phyloP scores from a whole-genome alignment of 1,140 invertebrate species.

The Theocolax elegans region DNA sequence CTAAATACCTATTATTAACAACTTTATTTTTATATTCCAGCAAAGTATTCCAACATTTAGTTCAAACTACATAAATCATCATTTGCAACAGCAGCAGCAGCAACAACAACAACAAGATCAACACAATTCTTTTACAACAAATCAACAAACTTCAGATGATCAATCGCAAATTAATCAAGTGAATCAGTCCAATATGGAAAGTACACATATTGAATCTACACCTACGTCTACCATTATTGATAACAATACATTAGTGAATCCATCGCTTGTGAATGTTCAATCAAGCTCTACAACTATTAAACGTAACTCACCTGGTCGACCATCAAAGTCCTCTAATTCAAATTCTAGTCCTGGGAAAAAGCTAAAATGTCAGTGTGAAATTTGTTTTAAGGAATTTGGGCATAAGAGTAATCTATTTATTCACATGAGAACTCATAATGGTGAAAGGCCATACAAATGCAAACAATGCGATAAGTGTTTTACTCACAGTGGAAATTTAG shows the following conservation, averaged over 20 bases:
- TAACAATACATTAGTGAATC: slow-evolving; percentile 21
- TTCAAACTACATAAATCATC: slow-evolving; percentile 34
- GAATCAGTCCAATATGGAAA: slow-evolving; percentile 43
- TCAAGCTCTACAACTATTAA: slow-evolving; percentile 33
- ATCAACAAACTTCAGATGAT: slow-evolving; percentile 23
- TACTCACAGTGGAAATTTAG: slow-evolving; percentile 73
- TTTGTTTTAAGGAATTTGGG: slow-evolving; percentile 70
- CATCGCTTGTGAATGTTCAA: slow-evolving; percentile 11
- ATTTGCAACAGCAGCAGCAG: slow-evolving; percentile 26
- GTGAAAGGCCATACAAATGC: slow-evolving; percentile 79
- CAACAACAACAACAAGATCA: slow-evolving; percentile 20
- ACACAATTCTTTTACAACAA: slow-evolving; percentile 20
- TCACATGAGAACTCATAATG: slow-evolving; percentile 73
- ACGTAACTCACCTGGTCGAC: slow-evolving; percentile 55
- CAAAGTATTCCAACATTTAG: slow-evolving; percentile 15
- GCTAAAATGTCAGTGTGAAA: slow-evolving; percentile 67
- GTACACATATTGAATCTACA: slow-evolving; percentile 40
- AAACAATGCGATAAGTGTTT: slow-evolving; percentile 77
- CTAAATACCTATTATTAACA: too few relatives aligned
- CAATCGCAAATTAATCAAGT: slow-evolving; percentile 45
- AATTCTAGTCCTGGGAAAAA: slow-evolving; percentile 51
- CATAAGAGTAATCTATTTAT: slow-evolving; percentile 70
- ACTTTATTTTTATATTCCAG: slow-evolving; percentile 29
- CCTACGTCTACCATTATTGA: slow-evolving; percentile 33
- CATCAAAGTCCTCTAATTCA: slow-evolving; percentile 49